phyloP scores from a whole-genome alignment of 2,797 vertebrate genomes.

The Notamacropus eugenii region DNA sequence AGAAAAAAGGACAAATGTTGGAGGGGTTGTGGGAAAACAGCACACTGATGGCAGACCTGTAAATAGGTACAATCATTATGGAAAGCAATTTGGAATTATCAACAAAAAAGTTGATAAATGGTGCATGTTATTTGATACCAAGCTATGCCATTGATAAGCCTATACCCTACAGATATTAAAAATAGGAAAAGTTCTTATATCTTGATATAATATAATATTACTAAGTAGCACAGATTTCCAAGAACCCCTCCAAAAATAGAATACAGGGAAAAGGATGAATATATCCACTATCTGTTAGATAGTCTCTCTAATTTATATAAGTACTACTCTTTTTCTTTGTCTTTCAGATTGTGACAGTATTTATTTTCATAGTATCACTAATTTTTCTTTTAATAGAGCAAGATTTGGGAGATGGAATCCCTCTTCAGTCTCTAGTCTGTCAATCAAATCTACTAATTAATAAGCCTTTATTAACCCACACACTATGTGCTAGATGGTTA shows the following conservation, averaged over 20 bases:
- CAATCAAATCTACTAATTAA: not conserved
- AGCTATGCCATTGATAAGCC: not conserved
- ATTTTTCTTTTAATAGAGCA: not conserved
- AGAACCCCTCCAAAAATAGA: constrained; percentile 11
- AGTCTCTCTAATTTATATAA: not conserved
- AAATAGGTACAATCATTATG: not conserved
- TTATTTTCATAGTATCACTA: constrained; percentile 27
- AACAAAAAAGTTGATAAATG: not conserved
- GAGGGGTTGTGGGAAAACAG: not conserved
- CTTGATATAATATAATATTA: not conserved
- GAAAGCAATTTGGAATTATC: not conserved
- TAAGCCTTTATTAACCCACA: not conserved
- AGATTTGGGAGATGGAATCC: not conserved
- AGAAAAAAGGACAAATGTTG: not conserved
- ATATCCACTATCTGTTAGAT: constrained; percentile 29
- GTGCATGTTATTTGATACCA: not conserved
- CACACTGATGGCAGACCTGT: not conserved
- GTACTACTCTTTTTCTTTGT: not conserved
- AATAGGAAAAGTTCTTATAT: not conserved
- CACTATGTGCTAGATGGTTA: not conserved
- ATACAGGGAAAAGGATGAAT: not conserved
- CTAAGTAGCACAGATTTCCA: not conserved
- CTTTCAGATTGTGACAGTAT: not conserved
- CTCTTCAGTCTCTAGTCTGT: not conserved
- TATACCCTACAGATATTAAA: not conserved